Base-by-base conservation (phyloP, 2,797 vertebrate species). In the Delichon dasypus region DNA sequence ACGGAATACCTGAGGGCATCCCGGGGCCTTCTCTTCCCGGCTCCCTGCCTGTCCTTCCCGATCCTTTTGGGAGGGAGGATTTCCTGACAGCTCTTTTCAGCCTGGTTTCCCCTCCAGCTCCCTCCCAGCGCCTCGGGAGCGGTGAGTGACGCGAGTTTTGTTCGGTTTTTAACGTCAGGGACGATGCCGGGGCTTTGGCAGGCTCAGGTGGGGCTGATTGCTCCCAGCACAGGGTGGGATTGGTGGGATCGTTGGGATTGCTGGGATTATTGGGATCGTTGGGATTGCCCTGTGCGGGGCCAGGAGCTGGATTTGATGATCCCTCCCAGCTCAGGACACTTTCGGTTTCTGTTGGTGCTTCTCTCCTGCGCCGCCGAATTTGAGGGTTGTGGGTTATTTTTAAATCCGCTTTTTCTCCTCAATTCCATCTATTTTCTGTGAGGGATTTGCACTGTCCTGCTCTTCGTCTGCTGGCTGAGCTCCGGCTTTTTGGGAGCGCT, bases 1-100 rank as follows among this genome's bases (percentile, higher is more conserved):
- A 88, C 93, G 95, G 78, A 91, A 68, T 91, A 96, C 96, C 95
- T 93, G 81, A 67, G 93, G 96, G 87, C 94, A 95, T 87, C 77
- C 11, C 36, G 11, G 83, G 51, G 57, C 58, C 85, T 86, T 58
- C 73, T 48, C 79, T 70, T 70, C 81, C 83, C 42, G 16, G 22
- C 85, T 88, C 92, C 77, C 58, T 88, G 88, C 95, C 83, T 58
- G 80, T 78, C 83, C 88, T 93, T 47, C 57, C 66, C 1, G 5
- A 68, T 88, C 25, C 71, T 73, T 50, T 50, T 10, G 64, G 29
- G 14, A 16, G 16, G 32, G 73, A 90, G 70, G 54, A 66, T 73
- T 88, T 96, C 66, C 83, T 80, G 65, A 17, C 23, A 18, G 78
- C 85, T 75, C 85, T 71, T 80, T 89, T 44, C 55, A 38, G 60